Conservation (phyloP, 2,797 vertebrate species). For the Graptemys geographica region DNA sequence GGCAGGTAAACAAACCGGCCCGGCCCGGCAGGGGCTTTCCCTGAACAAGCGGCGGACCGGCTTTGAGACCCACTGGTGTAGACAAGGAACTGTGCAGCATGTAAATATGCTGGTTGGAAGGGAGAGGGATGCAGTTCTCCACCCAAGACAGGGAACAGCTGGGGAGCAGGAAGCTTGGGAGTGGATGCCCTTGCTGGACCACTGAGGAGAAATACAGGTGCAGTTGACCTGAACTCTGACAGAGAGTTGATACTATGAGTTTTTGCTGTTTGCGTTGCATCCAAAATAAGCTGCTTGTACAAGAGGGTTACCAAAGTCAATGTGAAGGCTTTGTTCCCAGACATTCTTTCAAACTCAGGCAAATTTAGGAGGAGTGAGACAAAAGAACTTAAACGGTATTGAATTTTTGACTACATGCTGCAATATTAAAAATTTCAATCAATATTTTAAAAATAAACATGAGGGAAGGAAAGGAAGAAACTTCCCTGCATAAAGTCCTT, state of each 20-base stretch:
- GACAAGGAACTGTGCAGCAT: background rate
- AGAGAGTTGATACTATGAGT: background rate
- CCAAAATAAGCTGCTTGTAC: conserved; percentile 1
- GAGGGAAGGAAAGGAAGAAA: conserved; percentile 10
- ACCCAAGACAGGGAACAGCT: background rate
- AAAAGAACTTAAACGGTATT: background rate
- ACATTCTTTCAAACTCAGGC: conserved; percentile 36
- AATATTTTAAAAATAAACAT: conserved; percentile 53
- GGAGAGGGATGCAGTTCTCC: background rate
- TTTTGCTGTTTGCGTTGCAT: conserved; percentile 14
- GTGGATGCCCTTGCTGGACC: background rate
- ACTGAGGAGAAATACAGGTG: background rate
- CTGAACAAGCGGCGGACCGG: no score
- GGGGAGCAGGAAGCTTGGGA: background rate
- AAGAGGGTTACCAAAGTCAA: conserved; percentile 24
- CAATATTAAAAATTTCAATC: conserved; percentile 13
- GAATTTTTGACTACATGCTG: conserved; percentile 11
- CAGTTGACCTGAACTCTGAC: background rate
- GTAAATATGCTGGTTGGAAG: background rate
- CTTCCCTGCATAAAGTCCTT: conserved; percentile 18
- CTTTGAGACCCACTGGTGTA: background rate
- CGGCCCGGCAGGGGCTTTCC: no score
- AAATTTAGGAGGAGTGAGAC: background rate
- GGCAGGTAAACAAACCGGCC: no score
- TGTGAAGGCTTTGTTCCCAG: conserved; percentile 35